Evolutionary conservation across 2,113 vertebrate species (phyloP).

Genomic region (Cathartes aura): DNA sequence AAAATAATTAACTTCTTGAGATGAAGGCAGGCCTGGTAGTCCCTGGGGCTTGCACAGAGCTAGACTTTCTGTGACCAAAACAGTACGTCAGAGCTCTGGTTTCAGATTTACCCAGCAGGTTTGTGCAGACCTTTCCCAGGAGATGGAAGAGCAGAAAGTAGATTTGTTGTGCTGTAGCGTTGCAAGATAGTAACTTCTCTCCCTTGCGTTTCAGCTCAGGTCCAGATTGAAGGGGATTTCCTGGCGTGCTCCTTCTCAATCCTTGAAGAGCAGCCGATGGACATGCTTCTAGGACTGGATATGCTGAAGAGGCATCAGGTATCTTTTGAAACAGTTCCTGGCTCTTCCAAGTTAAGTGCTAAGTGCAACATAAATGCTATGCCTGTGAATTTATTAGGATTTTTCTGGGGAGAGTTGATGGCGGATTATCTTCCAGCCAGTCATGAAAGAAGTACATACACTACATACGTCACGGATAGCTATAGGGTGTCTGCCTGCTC

Average conservation of each 20-base stretch:
- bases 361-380: neutral
- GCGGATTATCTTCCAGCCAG: neutral
- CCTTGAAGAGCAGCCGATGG: constrained; percentile 98
- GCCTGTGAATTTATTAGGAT: neutral
- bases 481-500: neutral
- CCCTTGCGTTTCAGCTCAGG: constrained; percentile 86
- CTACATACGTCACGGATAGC: neutral
- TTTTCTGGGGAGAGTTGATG: neutral
- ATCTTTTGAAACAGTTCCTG: neutral
- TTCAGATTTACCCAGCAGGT: neutral
- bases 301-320: constrained; percentile 99
- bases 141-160: neutral
- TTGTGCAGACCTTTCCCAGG: neutral
- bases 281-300: constrained; percentile 97
- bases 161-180: neutral
- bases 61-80: neutral
- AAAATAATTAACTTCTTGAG: neutral
- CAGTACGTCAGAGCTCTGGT: neutral
- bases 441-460: rapidly evolving
- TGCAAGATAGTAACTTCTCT: neutral
- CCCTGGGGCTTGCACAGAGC: neutral
- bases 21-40: neutral
- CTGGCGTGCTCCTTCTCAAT: constrained; percentile 97
- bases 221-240: constrained; percentile 97
- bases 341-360: neutral